A percentile compares a stretch with the other conserved stretches of the same genome.
Evolutionary conservation across 2,113 vertebrate genomes (phyloP).

Genomic region (Casuarius casuarius): DNA sequence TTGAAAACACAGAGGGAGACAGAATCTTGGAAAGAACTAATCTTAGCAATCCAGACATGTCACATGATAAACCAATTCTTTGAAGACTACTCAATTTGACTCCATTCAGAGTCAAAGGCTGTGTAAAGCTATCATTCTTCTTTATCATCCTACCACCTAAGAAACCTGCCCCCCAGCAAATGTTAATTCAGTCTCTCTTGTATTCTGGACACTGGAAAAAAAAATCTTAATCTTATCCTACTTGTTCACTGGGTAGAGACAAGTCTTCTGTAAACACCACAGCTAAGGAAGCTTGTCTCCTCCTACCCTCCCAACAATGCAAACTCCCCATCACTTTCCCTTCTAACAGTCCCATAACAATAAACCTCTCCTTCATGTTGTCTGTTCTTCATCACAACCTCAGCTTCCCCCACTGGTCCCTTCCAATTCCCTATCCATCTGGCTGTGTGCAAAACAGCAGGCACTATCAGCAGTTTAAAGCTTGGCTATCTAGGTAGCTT

Average conservation of each 20-base stretch:
- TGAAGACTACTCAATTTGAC: background rate
- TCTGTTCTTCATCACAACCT: background rate
- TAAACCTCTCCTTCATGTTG: background rate
- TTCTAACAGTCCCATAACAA: background rate
- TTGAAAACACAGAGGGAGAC: background rate
- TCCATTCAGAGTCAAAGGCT: background rate
- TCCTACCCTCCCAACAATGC: background rate
- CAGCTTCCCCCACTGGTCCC: background rate
- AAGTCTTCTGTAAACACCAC: background rate
- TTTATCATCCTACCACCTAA: background rate
- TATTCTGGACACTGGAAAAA: background rate
- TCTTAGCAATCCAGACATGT: background rate
- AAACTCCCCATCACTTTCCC: background rate
- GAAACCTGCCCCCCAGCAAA: background rate
- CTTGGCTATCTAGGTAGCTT: background rate
- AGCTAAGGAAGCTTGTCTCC: background rate
- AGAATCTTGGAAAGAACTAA: background rate
- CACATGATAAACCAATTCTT: background rate
- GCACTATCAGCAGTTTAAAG: background rate
- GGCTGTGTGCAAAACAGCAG: background rate
- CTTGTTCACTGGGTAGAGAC: background rate
- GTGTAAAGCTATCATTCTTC: background rate
- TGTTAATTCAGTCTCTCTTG: background rate
- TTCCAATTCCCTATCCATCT: background rate
- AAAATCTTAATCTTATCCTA: background rate